Base-by-base conservation (phyloP, 2,888 invertebrate species). In the Pinctada fucata region DNA sequence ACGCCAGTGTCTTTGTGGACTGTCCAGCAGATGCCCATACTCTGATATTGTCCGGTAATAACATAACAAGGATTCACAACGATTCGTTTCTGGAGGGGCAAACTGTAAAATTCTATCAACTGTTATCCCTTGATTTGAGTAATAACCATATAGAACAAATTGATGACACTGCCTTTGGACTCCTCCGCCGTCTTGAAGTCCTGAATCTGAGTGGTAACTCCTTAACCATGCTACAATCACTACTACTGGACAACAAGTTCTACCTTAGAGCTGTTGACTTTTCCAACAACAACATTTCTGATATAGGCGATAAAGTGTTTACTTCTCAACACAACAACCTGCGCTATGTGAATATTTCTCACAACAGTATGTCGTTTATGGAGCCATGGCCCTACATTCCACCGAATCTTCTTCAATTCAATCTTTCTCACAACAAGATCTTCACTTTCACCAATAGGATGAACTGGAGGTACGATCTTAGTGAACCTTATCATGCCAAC, bases 341-440 rank as follows among this genome's bases (percentile, higher is more conserved):
- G 2, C 71, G 50, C 2, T 3, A 52, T 10, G 78, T 82, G 3
- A 47, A 79, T 16, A 6, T 80, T 52, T 68, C 75, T 10, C 16
- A 73, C 51, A 79, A 79, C 65, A 47, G 51, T 8, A 49, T 82
- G 31, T 64, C 64, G 1, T 51, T n/a, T 50, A 48, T 76, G 45
- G 80, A 82, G 51, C 80, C 82, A 2, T 82, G 82, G 82, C 49
- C 80, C 4, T 80, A 80, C 49, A 71, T 75, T 13, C 68, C 72
- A n/a, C 71, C 64, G 5, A 13, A 8, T 13, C 47, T 78, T 52
- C 16, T 45, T 13, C 45, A 50, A 49, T 80, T 82, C 10, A 71
- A 82, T 51, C 48, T 82, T 2, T 69, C 77, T 3, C 8, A 73
- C 16, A 82, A 82, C 69, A 5, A 69, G 6, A 79, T 82, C 58